Evolutionary conservation across 2,888 invertebrate species (phyloP).

Genomic region (Amphipyra tragopoginis): DNA sequence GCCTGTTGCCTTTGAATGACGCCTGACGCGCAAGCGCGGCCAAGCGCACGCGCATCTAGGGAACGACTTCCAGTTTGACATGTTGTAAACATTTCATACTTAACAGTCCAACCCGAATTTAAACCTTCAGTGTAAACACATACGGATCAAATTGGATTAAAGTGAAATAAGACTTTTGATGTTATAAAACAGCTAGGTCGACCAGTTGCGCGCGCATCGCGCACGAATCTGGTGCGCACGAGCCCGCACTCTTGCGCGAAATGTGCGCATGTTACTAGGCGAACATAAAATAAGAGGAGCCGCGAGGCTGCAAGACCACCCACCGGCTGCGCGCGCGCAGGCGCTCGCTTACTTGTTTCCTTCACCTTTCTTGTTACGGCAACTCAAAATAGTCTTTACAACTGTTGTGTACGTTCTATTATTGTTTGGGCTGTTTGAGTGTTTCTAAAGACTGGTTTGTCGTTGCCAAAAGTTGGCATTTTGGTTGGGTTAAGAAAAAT

Average conservation of each 20-base stretch:
- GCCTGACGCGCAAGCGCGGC: constrained; percentile 23
- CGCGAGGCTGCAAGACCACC: constrained; percentile 34
- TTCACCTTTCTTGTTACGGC: background rate
- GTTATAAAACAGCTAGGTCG: constrained; percentile 10
- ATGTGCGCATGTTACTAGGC: constrained; percentile 87
- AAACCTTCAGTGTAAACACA: fast-evolving
- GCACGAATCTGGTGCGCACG: constrained; percentile 80
- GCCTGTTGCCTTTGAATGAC: constrained; percentile 9
- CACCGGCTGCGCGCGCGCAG: constrained; percentile 54
- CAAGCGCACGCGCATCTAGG: constrained; percentile 40
- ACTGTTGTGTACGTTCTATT: fast-evolving
- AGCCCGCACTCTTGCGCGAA: constrained; percentile 87
- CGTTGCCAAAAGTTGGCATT: constrained; percentile 34
- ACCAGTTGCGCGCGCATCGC: constrained; percentile 75
- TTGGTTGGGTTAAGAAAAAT: constrained; percentile 42
- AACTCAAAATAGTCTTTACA: constrained; percentile 46
- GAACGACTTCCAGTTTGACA: constrained; percentile 8
- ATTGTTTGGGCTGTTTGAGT: constrained; percentile 2
- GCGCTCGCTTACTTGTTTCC: constrained; percentile 39
- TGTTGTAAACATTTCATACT: constrained; percentile 13
- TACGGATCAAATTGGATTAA: constrained; percentile 11
- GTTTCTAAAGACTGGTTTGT: constrained; percentile 7
- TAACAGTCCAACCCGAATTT: constrained; percentile 2
- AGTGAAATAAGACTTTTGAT: background rate
- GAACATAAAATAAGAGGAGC: constrained; percentile 63